Evolutionary conservation across 1,140 invertebrate genomes (phyloP).

Genomic region (Zaprionus lachaisei): DNA sequence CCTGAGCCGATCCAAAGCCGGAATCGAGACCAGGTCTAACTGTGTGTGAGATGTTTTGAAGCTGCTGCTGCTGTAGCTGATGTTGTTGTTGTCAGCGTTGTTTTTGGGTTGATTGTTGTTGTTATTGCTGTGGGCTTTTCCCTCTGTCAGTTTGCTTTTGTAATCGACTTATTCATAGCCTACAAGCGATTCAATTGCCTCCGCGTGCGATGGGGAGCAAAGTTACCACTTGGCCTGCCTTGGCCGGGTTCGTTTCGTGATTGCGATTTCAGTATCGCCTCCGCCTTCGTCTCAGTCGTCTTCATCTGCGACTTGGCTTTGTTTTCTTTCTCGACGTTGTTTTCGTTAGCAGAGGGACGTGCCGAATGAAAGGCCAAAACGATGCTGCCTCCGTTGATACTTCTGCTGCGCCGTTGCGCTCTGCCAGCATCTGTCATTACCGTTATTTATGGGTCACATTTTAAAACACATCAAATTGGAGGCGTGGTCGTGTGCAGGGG

Average conservation of each 20-base stretch:
- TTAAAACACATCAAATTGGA: constrained; percentile 51
- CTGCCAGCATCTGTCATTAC: constrained; percentile 49
- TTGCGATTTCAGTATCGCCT: constrained; percentile 27
- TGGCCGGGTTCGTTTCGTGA: constrained; percentile 17
- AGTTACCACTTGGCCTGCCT: constrained; percentile 30
- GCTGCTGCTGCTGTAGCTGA: background rate
- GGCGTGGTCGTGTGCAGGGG: background rate
- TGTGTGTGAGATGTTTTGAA: constrained; percentile 24
- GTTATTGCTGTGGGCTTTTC: background rate
- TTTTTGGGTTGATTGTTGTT: background rate
- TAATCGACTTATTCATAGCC: constrained; percentile 56
- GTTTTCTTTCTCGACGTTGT: constrained; percentile 1
- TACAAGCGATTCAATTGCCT: constrained; percentile 43
- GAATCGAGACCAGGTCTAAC: background rate
- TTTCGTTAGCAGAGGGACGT: constrained; percentile 4
- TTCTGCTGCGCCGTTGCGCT: constrained; percentile 4
- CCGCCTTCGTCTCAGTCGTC: constrained; percentile 1
- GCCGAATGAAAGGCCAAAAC: constrained; percentile 23
- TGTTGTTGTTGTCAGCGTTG: background rate
- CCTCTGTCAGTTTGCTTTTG: constrained; percentile 42
- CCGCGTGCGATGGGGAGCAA: background rate
- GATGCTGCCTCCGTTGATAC: background rate
- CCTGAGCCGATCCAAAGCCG: background rate
- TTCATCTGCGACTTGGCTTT: constrained; percentile 4
- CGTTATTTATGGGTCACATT: constrained; percentile 55